phyloP scores from a whole-genome alignment of 2,888 invertebrate genomes.

The Parnassius apollo region DNA sequence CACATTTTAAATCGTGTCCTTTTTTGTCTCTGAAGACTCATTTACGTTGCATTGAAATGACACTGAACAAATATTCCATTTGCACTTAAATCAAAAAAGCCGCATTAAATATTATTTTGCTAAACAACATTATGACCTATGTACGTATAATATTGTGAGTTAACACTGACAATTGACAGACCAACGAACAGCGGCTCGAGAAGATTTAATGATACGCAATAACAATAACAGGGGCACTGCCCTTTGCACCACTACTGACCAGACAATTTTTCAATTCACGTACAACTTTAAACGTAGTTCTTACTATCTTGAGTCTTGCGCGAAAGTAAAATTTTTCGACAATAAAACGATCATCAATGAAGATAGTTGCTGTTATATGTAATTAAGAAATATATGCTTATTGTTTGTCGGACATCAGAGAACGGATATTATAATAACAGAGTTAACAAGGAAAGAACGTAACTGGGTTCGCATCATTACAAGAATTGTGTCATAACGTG shows the following conservation, averaged over 20 bases:
- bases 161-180: conserved; percentile 62
- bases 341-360: no score
- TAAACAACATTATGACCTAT: conserved; percentile 31
- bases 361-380: no score
- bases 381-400: no score
- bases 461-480: neutral
- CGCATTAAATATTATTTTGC: conserved; percentile 1
- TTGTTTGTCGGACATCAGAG: no score
- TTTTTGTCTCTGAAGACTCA: conserved; percentile 71
- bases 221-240: conserved; percentile 61
- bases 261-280: conserved; percentile 25
- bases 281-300: neutral
- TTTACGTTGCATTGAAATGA: conserved; percentile 47
- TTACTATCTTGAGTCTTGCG: no score
- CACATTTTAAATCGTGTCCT: conserved; percentile 71
- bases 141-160: conserved; percentile 35
- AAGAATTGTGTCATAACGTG: conserved; percentile 9
- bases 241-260: conserved; percentile 39
- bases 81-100: neutral
- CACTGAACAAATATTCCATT: conserved; percentile 1
- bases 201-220: conserved; percentile 59
- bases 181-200: conserved; percentile 52
- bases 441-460: no score
- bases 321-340: no score
- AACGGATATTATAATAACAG: no score